Conservation (phyloP, 2,888 invertebrate genomes). For the Dryobota labecula region DNA sequence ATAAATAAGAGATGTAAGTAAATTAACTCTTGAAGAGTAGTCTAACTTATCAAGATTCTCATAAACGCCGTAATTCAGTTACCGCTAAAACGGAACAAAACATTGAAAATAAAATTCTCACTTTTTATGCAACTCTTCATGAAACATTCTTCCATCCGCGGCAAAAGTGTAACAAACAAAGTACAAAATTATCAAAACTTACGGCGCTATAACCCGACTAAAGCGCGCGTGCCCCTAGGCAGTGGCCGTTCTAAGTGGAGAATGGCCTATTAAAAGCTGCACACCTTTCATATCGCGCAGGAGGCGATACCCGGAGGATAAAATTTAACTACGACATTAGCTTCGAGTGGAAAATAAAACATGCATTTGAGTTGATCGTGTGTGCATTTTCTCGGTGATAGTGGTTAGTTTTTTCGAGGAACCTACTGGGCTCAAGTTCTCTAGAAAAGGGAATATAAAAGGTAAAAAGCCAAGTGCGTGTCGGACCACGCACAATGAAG, state of each 20-base stretch:
- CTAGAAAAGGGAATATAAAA: not conserved
- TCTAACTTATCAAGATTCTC: no score
- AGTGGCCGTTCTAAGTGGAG: constrained; percentile 38
- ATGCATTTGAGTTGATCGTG: constrained; percentile 36
- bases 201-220: constrained; percentile 23
- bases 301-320: constrained; percentile 58
- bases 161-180: constrained; percentile 42
- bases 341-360: constrained; percentile 51
- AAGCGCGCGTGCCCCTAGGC: constrained; percentile 24
- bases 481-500: no score
- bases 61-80: no score
- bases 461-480: no score
- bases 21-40: no score
- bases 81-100: not conserved
- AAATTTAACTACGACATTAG: constrained; percentile 64
- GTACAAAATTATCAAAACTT: constrained; percentile 49
- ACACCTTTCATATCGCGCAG: constrained; percentile 54
- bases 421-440: not conserved
- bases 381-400: not conserved
- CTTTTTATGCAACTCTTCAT: constrained; percentile 9
- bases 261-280: constrained; percentile 66
- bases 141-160: constrained; percentile 5
- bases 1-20: no score
- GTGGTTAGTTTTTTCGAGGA: not conserved
- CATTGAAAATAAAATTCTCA: not conserved